These are phyloP conservation scores for Drosophila rellima DNA, from an alignment of 2,888 invertebrate species.

Conservation along the genomic window DNA sequence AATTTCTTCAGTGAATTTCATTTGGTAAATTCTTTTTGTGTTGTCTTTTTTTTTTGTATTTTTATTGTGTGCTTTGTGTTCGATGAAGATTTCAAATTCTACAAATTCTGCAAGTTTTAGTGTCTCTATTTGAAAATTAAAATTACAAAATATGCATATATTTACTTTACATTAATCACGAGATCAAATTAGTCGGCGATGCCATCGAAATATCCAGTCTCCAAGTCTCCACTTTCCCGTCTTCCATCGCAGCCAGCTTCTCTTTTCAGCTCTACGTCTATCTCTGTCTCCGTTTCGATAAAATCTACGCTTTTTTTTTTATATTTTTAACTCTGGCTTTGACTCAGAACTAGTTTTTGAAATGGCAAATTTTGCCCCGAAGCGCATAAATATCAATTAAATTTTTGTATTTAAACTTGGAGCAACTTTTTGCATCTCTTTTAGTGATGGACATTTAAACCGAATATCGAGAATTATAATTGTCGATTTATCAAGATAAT, in stretches of 20 bases:
- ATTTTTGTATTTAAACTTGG: conserved; percentile 27
- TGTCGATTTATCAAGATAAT: no score
- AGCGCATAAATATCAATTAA: conserved; percentile 46
- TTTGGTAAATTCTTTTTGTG: conserved; percentile 19
- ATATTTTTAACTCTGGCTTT: conserved; percentile 12
- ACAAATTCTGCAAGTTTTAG: neutral
- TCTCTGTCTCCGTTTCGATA: conserved; percentile 1
- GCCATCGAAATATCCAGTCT: conserved; percentile 15
- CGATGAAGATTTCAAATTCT: neutral
- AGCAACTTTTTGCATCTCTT: conserved; percentile 35
- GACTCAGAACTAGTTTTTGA: conserved; percentile 64
- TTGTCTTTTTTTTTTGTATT: conserved; percentile 26
- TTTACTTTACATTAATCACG: conserved; percentile 37
- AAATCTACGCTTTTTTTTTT: conserved; percentile 3
- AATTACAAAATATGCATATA: no score
- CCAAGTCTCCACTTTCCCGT: neutral
- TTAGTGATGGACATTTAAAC: neutral
- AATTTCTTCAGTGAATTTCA: conserved; percentile 9
- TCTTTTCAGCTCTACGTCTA: conserved; percentile 4
- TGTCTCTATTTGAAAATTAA: neutral
- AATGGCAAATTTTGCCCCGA: conserved; percentile 40
- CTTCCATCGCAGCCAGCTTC: conserved; percentile 1
- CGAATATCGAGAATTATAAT: no score
- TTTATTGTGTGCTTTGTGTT: conserved; percentile 20
- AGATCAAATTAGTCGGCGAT: conserved; percentile 35